phyloP scores from a whole-genome alignment of 2,113 vertebrate species.

The Psephotus haematonotus region DNA sequence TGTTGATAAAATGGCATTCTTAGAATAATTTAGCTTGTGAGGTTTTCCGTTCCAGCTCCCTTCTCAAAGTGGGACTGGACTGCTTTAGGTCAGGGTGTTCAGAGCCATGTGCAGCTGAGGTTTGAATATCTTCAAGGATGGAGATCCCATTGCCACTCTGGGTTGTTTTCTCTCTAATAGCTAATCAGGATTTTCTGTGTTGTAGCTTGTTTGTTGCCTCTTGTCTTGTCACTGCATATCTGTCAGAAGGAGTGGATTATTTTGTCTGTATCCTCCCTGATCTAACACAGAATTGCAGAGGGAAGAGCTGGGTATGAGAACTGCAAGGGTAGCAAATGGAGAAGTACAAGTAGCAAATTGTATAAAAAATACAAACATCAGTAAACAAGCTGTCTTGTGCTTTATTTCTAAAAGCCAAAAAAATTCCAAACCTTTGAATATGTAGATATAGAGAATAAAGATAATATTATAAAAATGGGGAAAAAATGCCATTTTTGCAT shows the following conservation, averaged over 20 bases:
- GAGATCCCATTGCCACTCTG: background rate
- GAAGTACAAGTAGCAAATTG: background rate
- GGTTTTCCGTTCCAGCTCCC: background rate
- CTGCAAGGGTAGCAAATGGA: background rate
- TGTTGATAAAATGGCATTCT: background rate
- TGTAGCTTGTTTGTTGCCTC: background rate
- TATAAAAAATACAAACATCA: background rate
- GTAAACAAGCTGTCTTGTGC: background rate
- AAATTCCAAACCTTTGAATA: background rate
- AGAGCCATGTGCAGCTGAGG: background rate
- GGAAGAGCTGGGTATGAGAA: background rate
- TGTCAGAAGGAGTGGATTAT: background rate
- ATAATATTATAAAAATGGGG: background rate
- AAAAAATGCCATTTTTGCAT: background rate
- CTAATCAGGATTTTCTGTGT: background rate
- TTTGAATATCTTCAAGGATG: background rate
- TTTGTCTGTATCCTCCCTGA: background rate
- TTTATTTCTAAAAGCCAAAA: background rate
- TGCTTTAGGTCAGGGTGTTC: background rate
- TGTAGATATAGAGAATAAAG: background rate
- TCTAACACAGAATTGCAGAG: background rate
- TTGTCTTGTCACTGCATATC: background rate
- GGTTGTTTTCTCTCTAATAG: background rate
- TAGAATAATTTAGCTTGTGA: background rate
- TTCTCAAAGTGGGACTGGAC: background rate